Conservation (phyloP, 2,113 vertebrate genomes). For the Hassar affinis region DNA sequence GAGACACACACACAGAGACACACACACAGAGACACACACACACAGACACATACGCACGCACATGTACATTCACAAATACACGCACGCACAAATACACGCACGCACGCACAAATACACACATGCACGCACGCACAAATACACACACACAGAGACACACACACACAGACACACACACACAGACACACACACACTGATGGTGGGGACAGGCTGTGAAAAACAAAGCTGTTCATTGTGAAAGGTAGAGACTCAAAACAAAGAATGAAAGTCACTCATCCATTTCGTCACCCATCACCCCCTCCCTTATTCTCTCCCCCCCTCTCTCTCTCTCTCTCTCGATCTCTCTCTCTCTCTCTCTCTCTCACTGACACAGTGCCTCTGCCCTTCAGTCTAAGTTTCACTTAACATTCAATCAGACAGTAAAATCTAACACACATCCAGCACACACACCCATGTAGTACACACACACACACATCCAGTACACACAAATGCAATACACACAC, state of each 20-base stretch:
- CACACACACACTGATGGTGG: constrained; percentile 37
- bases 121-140: background rate
- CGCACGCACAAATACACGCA: background rate
- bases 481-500: background rate
- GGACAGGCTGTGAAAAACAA: constrained; percentile 12
- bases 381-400: background rate
- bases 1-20: background rate
- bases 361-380: background rate
- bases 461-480: background rate
- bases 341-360: background rate
- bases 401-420: background rate
- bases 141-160: constrained; percentile 19
- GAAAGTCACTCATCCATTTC: constrained; percentile 31
- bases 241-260: constrained; percentile 44
- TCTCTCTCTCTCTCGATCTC: background rate
- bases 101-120: background rate
- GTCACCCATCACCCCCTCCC: background rate
- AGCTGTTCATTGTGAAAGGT: constrained; percentile 42
- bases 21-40: background rate
- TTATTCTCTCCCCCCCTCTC: background rate
- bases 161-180: constrained; percentile 39
- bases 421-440: background rate
- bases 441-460: background rate
- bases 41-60: background rate
- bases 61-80: background rate